These are phyloP conservation scores for Xylota segnis DNA, from an alignment of 2,888 invertebrate species.

Conservation along the genomic window DNA sequence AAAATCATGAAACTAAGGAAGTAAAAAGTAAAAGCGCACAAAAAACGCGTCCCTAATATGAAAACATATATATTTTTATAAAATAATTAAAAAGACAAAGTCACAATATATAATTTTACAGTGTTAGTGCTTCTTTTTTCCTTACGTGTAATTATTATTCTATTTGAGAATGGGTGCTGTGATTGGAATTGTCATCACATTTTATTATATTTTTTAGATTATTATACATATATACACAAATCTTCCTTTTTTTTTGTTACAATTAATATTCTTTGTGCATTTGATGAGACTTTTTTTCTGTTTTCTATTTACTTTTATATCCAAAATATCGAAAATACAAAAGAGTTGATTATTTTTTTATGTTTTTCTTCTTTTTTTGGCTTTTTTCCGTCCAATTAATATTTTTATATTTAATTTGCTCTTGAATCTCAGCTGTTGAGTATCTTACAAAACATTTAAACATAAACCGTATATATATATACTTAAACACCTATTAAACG, in stretches of 20 bases:
- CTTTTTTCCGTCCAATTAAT: slow-evolving; percentile 72
- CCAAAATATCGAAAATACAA: neutral
- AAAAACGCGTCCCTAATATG: slow-evolving; percentile 37
- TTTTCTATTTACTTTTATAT: slow-evolving; percentile 37
- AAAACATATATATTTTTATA: slow-evolving; percentile 52
- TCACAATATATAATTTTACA: slow-evolving; percentile 27
- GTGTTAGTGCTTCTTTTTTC: slow-evolving; percentile 52
- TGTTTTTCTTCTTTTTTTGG: too few relatives aligned
- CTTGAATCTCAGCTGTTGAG: slow-evolving; percentile 58
- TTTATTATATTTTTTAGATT: slow-evolving; percentile 45
- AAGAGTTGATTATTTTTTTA: slow-evolving; percentile 58
- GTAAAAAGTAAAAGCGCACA: slow-evolving; percentile 60
- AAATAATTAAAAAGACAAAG: slow-evolving; percentile 53
- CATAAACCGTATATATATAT: slow-evolving; percentile 19
- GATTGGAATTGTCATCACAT: slow-evolving; percentile 74
- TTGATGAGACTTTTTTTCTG: slow-evolving; percentile 54
- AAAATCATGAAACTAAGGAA: slow-evolving; percentile 24
- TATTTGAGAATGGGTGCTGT: slow-evolving; percentile 69
- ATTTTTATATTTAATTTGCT: slow-evolving; percentile 57
- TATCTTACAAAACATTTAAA: slow-evolving; percentile 31
- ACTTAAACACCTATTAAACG: slow-evolving; percentile 44
- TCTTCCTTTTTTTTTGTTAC: slow-evolving; percentile 32
- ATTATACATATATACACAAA: slow-evolving; percentile 31
- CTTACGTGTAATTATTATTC: slow-evolving; percentile 33
- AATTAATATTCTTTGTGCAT: slow-evolving; percentile 52